Conservation (phyloP, 2,797 vertebrate species). For the Chaetodon trifasciatus region DNA sequence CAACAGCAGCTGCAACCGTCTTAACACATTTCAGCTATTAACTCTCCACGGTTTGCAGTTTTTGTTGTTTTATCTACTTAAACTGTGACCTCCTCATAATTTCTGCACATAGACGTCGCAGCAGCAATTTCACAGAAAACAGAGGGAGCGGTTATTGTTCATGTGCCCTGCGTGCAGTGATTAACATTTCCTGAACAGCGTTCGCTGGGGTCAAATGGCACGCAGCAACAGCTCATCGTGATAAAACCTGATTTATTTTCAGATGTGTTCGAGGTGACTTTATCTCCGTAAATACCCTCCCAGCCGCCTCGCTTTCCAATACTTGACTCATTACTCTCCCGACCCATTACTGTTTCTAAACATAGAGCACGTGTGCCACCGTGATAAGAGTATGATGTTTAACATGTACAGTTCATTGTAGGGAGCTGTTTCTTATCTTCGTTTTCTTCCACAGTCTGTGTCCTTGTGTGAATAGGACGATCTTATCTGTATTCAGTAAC, state of each 20-base stretch:
- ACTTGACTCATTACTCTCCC: neutral
- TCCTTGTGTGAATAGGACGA: neutral
- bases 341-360: constrained; percentile 23
- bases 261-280: neutral
- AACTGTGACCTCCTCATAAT: neutral
- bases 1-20: neutral
- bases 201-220: neutral
- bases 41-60: neutral
- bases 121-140: neutral
- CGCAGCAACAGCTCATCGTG: neutral
- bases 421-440: neutral
- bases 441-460: neutral
- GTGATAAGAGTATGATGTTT: constrained; percentile 29
- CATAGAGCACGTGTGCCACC: constrained; percentile 28
- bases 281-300: constrained; percentile 21
- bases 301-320: neutral
- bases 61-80: neutral
- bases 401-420: neutral
- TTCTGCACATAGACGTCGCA: accelerated
- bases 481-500: constrained; percentile 22
- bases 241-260: constrained; percentile 14
- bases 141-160: neutral
- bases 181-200: constrained; percentile 2
- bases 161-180: neutral
- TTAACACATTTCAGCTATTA: neutral